Base-by-base conservation (phyloP, 2,113 vertebrate genomes). In the Lepus americanus region DNA sequence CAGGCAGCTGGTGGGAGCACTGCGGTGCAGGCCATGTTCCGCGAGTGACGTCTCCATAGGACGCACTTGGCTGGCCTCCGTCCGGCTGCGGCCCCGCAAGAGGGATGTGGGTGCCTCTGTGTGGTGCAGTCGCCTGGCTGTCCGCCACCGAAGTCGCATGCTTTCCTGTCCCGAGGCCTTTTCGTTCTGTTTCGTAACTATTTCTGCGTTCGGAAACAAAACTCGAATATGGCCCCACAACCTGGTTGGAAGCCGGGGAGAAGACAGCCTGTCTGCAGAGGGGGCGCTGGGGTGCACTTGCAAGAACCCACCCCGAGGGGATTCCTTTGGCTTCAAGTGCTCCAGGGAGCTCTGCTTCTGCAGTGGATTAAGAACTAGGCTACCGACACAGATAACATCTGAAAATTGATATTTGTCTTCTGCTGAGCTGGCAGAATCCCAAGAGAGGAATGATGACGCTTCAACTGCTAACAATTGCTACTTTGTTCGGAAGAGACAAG, bases 401-500 rank as follows among this genome's bases (percentile, higher is more conserved):
- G 89, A 96, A 97, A 96, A 87, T 83, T 80, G 95, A 92, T 94
- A 88, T 36, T 59, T 92, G 89, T 95, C 92, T 97, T 82, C 95
- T 86, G 92, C 89, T 76, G 86, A 95, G 82, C 92, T 97, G 96
- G 96, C 96, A 81, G 49, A 82, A 59, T 80, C 82, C 94, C 95
- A 91, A 92, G 74, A 88, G 73, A 96, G 78, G 94, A 96, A 74
- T 90, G 95, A 92, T 90, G 96, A 89, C 36, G 93, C 94, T 94
- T 87, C 90, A 19, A 36, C 93, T 89, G 89, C 81, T 87, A 97
- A 97, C 97, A 97, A 96, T 97, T 81, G 69, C 95, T 76, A 89
- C 97, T 92, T 97, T 97, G 97, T 97, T 97, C 84, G 20, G 64
- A 77, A 93, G 72, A 97, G 86, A 89, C 31, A 29, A 33, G 82